Percentiles rank a stretch among this genome's conserved stretches.
phyloP scores from a whole-genome alignment of 1,140 invertebrate genomes.

The Dendrolimus kikuchii region DNA sequence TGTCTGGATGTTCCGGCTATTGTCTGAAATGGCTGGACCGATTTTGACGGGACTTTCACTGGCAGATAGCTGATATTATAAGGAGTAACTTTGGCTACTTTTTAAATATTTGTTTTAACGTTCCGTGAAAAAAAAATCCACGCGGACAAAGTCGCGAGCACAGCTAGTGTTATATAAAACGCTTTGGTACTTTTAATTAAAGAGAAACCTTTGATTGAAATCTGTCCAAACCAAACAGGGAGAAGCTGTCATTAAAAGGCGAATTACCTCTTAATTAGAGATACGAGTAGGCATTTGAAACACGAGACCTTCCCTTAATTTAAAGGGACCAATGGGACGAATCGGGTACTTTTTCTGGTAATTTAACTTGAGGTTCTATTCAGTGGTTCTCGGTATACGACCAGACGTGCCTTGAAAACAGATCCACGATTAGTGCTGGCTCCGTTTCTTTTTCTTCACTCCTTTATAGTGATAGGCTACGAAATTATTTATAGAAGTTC shows the following conservation, averaged over 20 bases:
- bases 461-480: conserved; percentile 11
- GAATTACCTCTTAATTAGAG: conserved; percentile 19
- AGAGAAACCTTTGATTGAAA: conserved; percentile 14
- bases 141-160: too few species aligned
- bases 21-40: too few species aligned
- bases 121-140: background rate
- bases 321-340: conserved; percentile 12
- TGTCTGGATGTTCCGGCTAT: too few species aligned
- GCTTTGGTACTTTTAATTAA: conserved; percentile 9
- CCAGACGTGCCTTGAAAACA: conserved; percentile 13
- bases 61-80: too few species aligned
- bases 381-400: conserved; percentile 10
- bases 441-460: conserved; percentile 9
- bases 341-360: conserved; percentile 9
- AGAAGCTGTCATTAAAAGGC: conserved; percentile 15
- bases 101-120: background rate
- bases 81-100: too few species aligned
- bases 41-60: too few species aligned
- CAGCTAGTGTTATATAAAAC: too few species aligned
- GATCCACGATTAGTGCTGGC: conserved; percentile 16
- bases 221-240: conserved; percentile 10
- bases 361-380: conserved; percentile 10
- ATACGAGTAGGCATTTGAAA: conserved; percentile 1
- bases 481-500: conserved; percentile 5
- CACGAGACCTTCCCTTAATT: conserved; percentile 3